phyloP scores from a whole-genome alignment of 2,113 vertebrate genomes.

The Columba livia region DNA sequence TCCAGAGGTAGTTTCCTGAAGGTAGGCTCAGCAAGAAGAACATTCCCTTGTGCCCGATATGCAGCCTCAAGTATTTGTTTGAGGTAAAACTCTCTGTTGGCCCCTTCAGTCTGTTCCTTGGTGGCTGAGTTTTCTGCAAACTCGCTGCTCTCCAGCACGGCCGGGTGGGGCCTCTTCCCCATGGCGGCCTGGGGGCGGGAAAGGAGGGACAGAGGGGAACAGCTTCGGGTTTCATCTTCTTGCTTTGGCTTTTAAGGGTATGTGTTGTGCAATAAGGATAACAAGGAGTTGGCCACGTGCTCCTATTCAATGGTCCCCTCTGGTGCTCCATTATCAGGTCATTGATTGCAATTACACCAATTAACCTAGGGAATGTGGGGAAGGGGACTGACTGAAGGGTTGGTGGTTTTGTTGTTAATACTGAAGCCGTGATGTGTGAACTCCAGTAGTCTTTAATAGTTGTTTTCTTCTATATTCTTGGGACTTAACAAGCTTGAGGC shows the following conservation, averaged over 20 bases:
- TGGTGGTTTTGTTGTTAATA: neutral
- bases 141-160: fast-evolving
- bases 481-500: neutral
- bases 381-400: neutral
- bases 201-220: fast-evolving
- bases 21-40: fast-evolving
- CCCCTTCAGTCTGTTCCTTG: fast-evolving
- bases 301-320: fast-evolving
- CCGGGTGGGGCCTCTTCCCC: fast-evolving
- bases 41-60: fast-evolving
- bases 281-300: neutral
- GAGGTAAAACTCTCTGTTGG: neutral
- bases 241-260: fast-evolving
- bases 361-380: neutral
- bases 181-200: fast-evolving
- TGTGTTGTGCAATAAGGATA: neutral
- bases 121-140: too few relatives aligned
- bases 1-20: neutral
- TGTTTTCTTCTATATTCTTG: neutral
- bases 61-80: fast-evolving
- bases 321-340: neutral
- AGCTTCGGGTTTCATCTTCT: neutral
- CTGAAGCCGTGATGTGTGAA: neutral
- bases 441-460: too few relatives aligned
- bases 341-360: neutral